phyloP scores from a whole-genome alignment of 2,113 vertebrate genomes.

The Lipotes vexillifer region DNA sequence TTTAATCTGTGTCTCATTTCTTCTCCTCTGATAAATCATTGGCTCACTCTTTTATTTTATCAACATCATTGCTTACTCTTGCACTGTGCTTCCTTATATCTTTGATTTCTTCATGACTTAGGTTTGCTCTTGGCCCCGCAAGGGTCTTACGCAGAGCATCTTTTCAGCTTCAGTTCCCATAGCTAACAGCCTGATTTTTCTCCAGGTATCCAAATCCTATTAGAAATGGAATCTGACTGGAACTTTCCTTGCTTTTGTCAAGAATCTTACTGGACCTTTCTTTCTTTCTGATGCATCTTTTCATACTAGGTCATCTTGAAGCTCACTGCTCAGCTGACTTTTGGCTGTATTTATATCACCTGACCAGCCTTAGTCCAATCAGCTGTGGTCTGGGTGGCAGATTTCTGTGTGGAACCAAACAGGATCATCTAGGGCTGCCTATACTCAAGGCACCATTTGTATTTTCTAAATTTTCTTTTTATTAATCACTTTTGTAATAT shows the following conservation, averaged over 20 bases:
- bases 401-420: background rate
- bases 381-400: background rate
- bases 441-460: background rate
- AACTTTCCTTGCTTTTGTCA: background rate
- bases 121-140: background rate
- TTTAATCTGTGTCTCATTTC: background rate
- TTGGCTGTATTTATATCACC: background rate
- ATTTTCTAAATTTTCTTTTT: background rate
- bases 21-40: background rate
- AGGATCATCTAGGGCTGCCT: background rate
- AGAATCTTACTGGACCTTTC: background rate
- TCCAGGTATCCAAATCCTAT: background rate
- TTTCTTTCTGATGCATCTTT: background rate
- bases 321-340: background rate
- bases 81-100: background rate
- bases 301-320: background rate
- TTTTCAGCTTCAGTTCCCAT: background rate
- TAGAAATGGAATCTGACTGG: background rate
- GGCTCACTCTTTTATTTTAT: background rate
- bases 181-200: background rate
- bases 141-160: background rate
- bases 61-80: background rate
- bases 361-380: background rate
- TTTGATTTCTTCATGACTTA: background rate
- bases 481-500: background rate